Base-by-base conservation (phyloP, 2,797 vertebrate genomes). In the Eremophila alpestris region DNA sequence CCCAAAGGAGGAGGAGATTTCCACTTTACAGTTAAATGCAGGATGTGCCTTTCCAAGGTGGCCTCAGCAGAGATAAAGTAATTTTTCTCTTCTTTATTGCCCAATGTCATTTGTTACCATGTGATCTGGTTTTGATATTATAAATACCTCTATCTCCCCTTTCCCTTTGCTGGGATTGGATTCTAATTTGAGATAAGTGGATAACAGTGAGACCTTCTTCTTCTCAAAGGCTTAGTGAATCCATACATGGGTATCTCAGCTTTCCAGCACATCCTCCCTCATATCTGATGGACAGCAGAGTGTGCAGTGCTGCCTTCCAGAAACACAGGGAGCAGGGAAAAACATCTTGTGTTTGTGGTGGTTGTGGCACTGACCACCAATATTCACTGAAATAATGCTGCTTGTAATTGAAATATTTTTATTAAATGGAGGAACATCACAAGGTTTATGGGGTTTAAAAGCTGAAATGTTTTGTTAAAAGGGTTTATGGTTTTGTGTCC, bases 131-230 rank as follows among this genome's bases (percentile, higher is more conserved):
- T 85, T 48, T 70, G 54, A 58, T 77, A 34, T 80, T 85, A 64
- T 46, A 74, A 90, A 83, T 23, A 22, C 21, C 27, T 55, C 52
- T 87, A 16, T 74, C 64, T 71, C 41, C n/a, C 20, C 36, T 55
- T 68, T 41, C 22, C 48, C n/a, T 92, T 52, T 15, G 29, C 63
- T 92, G 60, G 68, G 60, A 52, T 60, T 82, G 81, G 87, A 90
- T 77, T 85, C 75, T 46, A 45, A 77, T 74, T 89, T 67, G 46
- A 80, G 93, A 83, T 74, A 89, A 85, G 56, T 49, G 81, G 67
- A 8, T 83, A 92, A 82, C 55, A 82, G 46, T n/a, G 73, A 87
- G 67, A 76, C 63, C 45, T 62, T 38, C 56, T 73, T 55, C 71
- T 56, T 73, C 64, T 55, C 54, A 58, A 80, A 89, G 92, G 63